Evolutionary conservation across 2,888 invertebrate species (phyloP), one percentile per base, ranked within the genome.

Genomic region (Drosophila acutilabella): DNA sequence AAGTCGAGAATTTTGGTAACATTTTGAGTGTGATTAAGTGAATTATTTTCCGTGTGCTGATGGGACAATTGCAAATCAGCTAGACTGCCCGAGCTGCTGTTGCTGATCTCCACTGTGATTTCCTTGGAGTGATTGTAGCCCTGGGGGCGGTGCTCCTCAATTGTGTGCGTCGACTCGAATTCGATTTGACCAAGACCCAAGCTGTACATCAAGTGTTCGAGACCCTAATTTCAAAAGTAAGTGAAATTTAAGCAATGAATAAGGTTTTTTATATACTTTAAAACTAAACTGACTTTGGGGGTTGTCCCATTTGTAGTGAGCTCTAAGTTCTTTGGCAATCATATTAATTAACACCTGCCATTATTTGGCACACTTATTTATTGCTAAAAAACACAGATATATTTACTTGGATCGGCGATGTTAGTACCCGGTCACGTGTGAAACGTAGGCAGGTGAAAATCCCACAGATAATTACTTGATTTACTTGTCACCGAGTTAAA

Each of bases 151-250:
- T 92, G 92, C 60, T 92, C 84, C 4, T 91, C 91, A 30, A 92
- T 84, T 2, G 92, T 91, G 59, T 92, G 92, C 1, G 79, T 81
- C 13, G 90, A 90, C 13, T 90, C 89, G 61, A 95, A 95, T 75
- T 94, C 94, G 7, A 94, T 92, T 11, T 94, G 94, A 0, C 95
- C 95, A n/a, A 95, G 92, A 0, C 95, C 95, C 18, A 95, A 91
- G 81, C 93, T 95, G 81, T 94, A 94, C 91, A 95, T 92, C 50
- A 95, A 91, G 81, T 95, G 95, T 90, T 95, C 95, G 76, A 95
- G 94, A 11, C 95, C 95, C 95, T 95, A 16, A 8, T 10, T 40
- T 5, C 8, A 36, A 23, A 36, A 36, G 36, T 36, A 0, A 36
- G 13, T 13, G 16, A 23, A 38, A 10, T 23, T 20, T 38, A 26